Conservation (phyloP, 2,797 vertebrate species). For the Clarias fuscus region DNA sequence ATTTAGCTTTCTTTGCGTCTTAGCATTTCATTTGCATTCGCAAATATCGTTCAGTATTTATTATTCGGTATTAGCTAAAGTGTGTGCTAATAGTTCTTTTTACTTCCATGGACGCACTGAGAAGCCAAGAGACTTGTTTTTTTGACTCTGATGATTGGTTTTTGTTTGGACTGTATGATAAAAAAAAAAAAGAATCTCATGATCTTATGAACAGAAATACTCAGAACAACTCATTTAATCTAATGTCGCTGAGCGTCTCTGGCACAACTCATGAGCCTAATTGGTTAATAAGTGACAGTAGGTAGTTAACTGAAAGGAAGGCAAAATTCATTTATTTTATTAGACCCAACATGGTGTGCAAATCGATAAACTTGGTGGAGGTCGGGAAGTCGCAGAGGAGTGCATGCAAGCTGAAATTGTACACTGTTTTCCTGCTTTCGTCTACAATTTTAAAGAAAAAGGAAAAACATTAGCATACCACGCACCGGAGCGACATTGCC, state of each 20-base stretch:
- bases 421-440: background rate
- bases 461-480: background rate
- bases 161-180: background rate
- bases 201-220: background rate
- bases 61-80: too few relatives aligned
- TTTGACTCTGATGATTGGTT: background rate
- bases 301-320: background rate
- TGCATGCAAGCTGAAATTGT: background rate
- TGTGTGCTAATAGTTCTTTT: background rate
- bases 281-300: background rate
- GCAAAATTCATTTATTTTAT: background rate
- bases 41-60: too few relatives aligned
- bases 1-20: background rate
- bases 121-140: background rate
- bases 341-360: background rate
- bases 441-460: background rate
- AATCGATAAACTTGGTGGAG: background rate
- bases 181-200: background rate
- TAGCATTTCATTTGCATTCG: background rate
- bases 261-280: background rate
- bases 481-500: background rate
- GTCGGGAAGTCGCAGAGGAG: background rate
- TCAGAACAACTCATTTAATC: background rate
- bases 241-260: background rate
- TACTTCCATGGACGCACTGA: background rate